Conservation (phyloP, 1,140 invertebrate species). For the Zophobas atratus region DNA sequence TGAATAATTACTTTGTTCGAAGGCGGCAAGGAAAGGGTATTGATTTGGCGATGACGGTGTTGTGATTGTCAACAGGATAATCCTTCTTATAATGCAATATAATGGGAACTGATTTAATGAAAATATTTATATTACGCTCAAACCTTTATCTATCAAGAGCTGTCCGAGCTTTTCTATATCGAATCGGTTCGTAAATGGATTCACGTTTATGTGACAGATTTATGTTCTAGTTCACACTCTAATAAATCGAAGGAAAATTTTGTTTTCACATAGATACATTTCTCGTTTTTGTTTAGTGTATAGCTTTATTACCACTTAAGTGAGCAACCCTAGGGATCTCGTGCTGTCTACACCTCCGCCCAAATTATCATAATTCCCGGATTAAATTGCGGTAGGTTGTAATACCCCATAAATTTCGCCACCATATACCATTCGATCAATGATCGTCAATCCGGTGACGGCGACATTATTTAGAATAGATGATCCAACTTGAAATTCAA, state of each 20-base stretch:
- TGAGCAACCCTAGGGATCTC: neutral
- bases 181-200: slow-evolving; percentile 7
- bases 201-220: neutral
- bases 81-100: neutral
- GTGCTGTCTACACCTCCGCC: neutral
- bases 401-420: slow-evolving; percentile 24
- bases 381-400: slow-evolving; percentile 33
- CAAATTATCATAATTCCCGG: slow-evolving; percentile 24
- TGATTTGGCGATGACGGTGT: neutral
- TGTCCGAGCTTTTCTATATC: neutral
- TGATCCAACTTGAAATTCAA: neutral
- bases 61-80: slow-evolving; percentile 5
- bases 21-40: neutral
- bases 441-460: slow-evolving; percentile 15
- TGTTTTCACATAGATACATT: no score
- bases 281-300: slow-evolving; percentile 10
- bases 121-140: slow-evolving; percentile 19
- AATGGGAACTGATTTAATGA: slow-evolving; percentile 4
- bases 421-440: slow-evolving; percentile 12
- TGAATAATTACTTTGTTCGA: slow-evolving; percentile 15
- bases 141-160: neutral
- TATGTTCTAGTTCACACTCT: no score
- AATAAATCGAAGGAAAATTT: no score
- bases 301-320: neutral
- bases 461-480: neutral